Percentiles rank a stretch among this genome's conserved stretches.
Conservation (phyloP, 2,797 vertebrate species). For the Crenichthys baileyi region DNA sequence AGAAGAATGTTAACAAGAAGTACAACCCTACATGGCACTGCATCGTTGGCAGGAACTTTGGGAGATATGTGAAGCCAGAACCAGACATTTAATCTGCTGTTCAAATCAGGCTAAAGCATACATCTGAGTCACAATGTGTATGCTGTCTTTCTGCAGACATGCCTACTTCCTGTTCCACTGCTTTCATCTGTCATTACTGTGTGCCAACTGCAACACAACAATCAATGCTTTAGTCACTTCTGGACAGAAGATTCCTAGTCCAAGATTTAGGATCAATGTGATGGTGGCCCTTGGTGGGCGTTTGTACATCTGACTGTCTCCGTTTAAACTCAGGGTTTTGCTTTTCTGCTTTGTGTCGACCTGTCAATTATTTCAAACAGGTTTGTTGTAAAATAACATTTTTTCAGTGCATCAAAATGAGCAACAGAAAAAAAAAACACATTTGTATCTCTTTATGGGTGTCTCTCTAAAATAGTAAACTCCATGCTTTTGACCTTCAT, state of each 20-base stretch:
- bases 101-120: too few relatives aligned
- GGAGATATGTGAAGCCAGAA: too few relatives aligned
- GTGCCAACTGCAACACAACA: too few relatives aligned
- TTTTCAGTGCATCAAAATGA: constrained; percentile 88
- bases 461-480: not conserved
- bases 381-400: constrained; percentile 91
- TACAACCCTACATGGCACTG: too few relatives aligned
- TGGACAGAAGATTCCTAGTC: constrained; percentile 85
- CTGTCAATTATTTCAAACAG: constrained; percentile 91
- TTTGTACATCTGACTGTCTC: constrained; percentile 31
- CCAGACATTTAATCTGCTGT: too few relatives aligned
- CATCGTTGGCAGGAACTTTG: too few relatives aligned
- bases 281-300: constrained; percentile 32
- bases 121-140: too few relatives aligned
- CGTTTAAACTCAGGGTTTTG: constrained; percentile 41
- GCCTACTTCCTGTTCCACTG: too few relatives aligned
- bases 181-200: too few relatives aligned
- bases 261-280: constrained; percentile 28
- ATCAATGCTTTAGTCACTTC: constrained; percentile 31
- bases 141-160: too few relatives aligned
- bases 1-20: too few relatives aligned
- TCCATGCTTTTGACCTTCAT: not conserved
- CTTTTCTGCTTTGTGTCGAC: constrained; percentile 84
- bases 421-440: constrained; percentile 60
- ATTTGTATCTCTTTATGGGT: not conserved